Evolutionary conservation across 2,113 vertebrate species (phyloP).

Genomic region (Fukomys damarensis): DNA sequence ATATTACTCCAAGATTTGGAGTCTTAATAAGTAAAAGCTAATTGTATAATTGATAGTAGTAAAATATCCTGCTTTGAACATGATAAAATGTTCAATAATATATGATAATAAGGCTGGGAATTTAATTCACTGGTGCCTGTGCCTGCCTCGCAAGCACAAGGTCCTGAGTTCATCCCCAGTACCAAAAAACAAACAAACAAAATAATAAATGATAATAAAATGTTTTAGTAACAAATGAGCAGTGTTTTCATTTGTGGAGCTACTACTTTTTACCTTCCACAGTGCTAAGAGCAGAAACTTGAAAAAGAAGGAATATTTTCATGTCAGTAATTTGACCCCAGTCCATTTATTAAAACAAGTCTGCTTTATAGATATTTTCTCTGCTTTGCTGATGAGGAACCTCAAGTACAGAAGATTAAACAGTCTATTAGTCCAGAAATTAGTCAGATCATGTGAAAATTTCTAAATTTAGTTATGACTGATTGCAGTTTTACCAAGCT

Average conservation of each 20-base stretch:
- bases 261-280: background rate
- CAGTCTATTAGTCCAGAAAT: background rate
- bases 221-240: background rate
- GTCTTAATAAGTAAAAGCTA: background rate
- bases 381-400: background rate
- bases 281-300: background rate
- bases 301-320: background rate
- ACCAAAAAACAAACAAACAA: too few relatives aligned
- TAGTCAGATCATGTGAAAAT: background rate
- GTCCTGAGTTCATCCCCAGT: too few relatives aligned
- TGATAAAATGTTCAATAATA: background rate
- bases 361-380: background rate
- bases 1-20: background rate
- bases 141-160: too few relatives aligned
- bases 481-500: background rate
- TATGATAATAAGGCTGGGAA: background rate
- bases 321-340: background rate
- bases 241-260: background rate
- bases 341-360: background rate
- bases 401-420: background rate
- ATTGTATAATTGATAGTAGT: background rate
- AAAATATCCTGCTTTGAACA: background rate
- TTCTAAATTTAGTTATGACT: background rate
- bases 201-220: slow-evolving; percentile 17
- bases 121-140: too few relatives aligned